Evolutionary conservation across 2,113 vertebrate species (phyloP), one percentile per base, ranked within the genome.

Genomic region (Promerops cafer): DNA sequence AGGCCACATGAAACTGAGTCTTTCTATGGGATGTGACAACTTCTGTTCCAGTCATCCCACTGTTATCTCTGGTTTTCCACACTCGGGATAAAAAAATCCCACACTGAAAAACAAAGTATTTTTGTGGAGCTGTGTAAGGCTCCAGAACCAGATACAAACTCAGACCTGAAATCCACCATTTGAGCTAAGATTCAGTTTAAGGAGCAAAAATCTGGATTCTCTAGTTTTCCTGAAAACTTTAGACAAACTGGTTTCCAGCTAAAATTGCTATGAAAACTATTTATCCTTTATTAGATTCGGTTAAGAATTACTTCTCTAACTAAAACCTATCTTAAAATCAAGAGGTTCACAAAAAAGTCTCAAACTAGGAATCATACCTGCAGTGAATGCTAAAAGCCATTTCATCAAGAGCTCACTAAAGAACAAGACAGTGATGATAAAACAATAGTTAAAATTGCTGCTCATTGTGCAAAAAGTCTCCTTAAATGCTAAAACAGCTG

Each of bases 391-490:
- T 83, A 40, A 69, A 94, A 93, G 66, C 57, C 88, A 77, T 90
- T 45, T 60, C 57, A 66, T 81, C 50, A 86, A 85, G 86, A 93
- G 24, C 63, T 87, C 16, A 6, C 14, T 87, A 57, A 87, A 84
- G 70, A 86, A 65, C 33, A 28, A 93, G 50, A 95, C 31, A 80
- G 66, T 59, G 21, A 44, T 64, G 16, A 47, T 72, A 50, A 96
- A 42, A 97, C 90, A 94, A 93, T 87, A 70, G 79, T 56, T 94
- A 64, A 83, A 96, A 95, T 56, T 86, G n/a, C 31, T 84, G 24
- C 47, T 95, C 82, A 77, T 79, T 90, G 61, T 75, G 69, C 54
- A 92, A 82, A 39, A 35, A 89, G 77, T 59, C 72, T 88, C 39
- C 50, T 81, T 83, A 39, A 90, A 57, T 74, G 35, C 20, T 90